Conservation (phyloP, 2,113 vertebrate species). For the Chinchilla lanigera region DNA sequence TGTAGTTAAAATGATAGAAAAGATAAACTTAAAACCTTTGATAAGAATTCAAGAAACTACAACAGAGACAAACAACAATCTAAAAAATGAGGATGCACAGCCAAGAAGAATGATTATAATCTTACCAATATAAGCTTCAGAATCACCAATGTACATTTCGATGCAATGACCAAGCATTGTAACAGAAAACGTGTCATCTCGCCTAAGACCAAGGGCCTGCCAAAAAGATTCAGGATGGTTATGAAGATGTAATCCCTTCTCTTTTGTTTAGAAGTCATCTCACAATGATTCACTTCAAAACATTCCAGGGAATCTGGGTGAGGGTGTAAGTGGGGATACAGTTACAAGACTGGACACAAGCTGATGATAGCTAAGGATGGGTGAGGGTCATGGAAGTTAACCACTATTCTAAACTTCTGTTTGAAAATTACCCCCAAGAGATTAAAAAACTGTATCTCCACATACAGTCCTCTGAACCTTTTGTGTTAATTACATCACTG, state of each 20-base stretch:
- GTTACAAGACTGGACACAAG: background rate
- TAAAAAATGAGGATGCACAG: background rate
- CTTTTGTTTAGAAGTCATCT: background rate
- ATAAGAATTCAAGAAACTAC: slow-evolving; percentile 6
- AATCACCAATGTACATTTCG: slow-evolving; percentile 99
- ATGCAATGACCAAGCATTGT: slow-evolving; percentile 99
- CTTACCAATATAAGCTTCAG: slow-evolving; percentile 97
- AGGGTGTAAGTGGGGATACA: background rate
- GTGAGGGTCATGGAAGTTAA: background rate
- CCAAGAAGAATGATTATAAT: background rate
- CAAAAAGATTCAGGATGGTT: slow-evolving; percentile 48
- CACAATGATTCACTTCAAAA: background rate
- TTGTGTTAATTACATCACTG: background rate
- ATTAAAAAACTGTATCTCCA: background rate
- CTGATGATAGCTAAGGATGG: background rate
- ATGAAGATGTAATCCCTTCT: background rate
- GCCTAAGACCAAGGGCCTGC: slow-evolving; percentile 98
- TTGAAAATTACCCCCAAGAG: background rate
- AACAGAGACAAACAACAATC: background rate
- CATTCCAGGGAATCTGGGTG: background rate
- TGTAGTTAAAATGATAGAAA: slow-evolving; percentile 18
- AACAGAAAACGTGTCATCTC: slow-evolving; percentile 99
- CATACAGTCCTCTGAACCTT: background rate
- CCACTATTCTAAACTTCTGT: background rate
- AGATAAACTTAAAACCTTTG: background rate